These are phyloP conservation scores for Andrena camellia DNA, from an alignment of 2,888 invertebrate species.

Conservation along the genomic window DNA sequence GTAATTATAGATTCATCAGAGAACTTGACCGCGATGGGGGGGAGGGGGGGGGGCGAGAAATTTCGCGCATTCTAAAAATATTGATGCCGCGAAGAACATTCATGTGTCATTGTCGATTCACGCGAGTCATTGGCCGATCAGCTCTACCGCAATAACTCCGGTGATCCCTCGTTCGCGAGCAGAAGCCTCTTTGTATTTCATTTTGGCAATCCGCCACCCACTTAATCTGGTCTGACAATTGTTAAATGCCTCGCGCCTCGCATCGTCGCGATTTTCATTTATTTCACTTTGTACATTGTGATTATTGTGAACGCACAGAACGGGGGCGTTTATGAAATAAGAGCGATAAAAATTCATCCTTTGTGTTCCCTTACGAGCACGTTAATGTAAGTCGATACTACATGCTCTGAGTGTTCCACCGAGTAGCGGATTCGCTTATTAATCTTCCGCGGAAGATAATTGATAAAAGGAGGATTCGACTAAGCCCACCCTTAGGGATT, in stretches of 20 bases:
- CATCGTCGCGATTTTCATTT: not conserved
- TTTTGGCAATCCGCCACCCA: not conserved
- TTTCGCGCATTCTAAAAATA: conserved; percentile 23
- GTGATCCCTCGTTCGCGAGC: not conserved
- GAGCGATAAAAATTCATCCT: too few relatives aligned
- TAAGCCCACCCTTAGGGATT: conserved; percentile 10
- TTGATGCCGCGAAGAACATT: not conserved
- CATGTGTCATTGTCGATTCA: not conserved
- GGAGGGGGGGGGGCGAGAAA: not conserved
- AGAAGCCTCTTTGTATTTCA: not conserved
- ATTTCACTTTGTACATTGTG: not conserved
- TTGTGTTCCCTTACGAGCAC: too few relatives aligned
- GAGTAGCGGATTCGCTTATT: not conserved
- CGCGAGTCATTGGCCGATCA: conserved; percentile 28
- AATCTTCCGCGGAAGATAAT: not conserved
- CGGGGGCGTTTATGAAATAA: too few relatives aligned
- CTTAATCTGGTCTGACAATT: not conserved
- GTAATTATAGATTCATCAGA: not conserved
- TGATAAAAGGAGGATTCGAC: not conserved
- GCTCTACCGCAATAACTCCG: not conserved
- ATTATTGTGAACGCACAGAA: too few relatives aligned
- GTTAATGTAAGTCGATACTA: too few relatives aligned
- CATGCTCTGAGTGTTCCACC: too few relatives aligned
- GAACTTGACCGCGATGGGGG: not conserved
- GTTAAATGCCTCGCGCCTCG: not conserved